Base-by-base conservation (phyloP, 1,140 invertebrate genomes). In the Drosophila dunni region DNA sequence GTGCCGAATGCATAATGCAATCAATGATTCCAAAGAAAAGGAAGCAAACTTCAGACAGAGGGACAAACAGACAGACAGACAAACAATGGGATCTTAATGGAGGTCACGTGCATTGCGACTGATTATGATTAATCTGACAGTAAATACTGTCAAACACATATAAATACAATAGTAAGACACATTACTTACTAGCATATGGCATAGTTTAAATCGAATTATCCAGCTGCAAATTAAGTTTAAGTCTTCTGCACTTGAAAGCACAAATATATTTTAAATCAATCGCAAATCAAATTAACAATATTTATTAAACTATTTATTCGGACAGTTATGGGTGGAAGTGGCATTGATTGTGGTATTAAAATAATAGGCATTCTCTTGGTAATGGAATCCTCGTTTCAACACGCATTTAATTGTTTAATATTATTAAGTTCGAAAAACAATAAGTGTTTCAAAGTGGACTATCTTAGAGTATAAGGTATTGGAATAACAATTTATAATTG, bases 51-150 rank as follows among this genome's bases (percentile, higher is more conserved):
- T 50, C 20, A 42, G 34, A 33, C 65, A 58, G 20, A 50, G 29
- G 20, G 53, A 42, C 7, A 58, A 29, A 53, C 42, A 24, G 44
- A 60, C 53, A 46, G 50, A 54, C 13, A 71, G 13, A 29, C 75
- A 69, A 74, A 78, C 70, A 74, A 78, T 78, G 20, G 20, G 65
- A 34, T 60, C 34, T 64, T 78, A 78, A 78, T 78, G 65, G 75
- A 75, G 75, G 75, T 78, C 75, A 78, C 71, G 65, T 69, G 71
- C 65, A 53, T 45, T 60, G 33, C 50, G 46, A 64, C 46, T 75
- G 70, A 74, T 69, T 74, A 64, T 64, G 46, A 74, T 60, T 40
- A 50, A 57, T 15, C 24, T n/a, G 29, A 4, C 3, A 10, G 36
- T 15, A 44, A 7, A 70, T 11, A 70, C 50, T 64, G 10, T 11